phyloP scores from a whole-genome alignment of 2,113 vertebrate genomes.

The Columbina picui region DNA sequence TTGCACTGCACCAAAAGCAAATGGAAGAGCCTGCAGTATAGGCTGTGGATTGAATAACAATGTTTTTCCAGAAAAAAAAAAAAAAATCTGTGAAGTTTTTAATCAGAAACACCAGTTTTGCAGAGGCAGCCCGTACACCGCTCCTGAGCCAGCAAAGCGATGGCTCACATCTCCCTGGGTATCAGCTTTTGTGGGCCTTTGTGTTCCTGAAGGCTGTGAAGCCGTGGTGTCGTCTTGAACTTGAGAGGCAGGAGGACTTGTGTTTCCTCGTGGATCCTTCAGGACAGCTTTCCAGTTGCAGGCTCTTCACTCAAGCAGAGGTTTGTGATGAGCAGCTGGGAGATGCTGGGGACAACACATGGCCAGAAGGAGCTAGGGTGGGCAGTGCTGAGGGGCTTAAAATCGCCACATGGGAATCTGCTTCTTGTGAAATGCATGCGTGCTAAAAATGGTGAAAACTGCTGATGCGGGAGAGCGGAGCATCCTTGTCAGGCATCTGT shows the following conservation, averaged over 20 bases:
- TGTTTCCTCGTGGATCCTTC: neutral
- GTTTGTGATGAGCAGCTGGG: neutral
- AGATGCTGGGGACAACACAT: neutral
- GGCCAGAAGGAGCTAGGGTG: neutral
- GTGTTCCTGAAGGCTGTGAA: neutral
- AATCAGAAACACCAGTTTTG: conserved; percentile 29
- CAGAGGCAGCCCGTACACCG: neutral
- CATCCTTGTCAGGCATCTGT: conserved; percentile 20
- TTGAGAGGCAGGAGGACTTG: neutral
- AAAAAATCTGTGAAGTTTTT: conserved; percentile 45
- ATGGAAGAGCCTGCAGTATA: conserved; percentile 51
- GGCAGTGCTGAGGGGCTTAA: neutral
- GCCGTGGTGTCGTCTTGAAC: neutral
- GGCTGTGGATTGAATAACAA: conserved; percentile 64
- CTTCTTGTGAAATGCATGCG: neutral
- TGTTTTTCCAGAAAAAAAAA: conserved; percentile 27
- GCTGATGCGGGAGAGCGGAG: conserved; percentile 24
- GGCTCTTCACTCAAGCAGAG: neutral
- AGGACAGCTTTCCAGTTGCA: neutral
- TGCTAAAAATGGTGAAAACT: conserved; percentile 23
- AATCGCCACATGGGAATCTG: neutral
- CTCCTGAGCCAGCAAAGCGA: fast-evolving
- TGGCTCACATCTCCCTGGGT: neutral
- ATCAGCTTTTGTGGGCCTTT: neutral
- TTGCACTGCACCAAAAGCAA: conserved; percentile 69